A percentile compares a stretch with the other conserved stretches of the same genome.
Conservation (phyloP, 2,888 invertebrate species). For the Sinotaia quadrata region DNA sequence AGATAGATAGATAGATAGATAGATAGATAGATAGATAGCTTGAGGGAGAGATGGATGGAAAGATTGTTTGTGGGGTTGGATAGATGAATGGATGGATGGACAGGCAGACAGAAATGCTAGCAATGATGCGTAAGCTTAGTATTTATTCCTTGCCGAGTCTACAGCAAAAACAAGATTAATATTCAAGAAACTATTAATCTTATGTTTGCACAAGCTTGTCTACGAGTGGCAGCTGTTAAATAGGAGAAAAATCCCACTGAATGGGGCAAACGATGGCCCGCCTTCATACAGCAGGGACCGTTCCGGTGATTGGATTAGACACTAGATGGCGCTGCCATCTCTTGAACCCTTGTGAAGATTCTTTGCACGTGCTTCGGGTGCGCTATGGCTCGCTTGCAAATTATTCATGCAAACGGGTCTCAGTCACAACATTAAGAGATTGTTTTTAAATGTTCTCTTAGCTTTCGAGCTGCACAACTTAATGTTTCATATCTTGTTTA, state of each 20-base stretch:
- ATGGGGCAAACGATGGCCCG: conserved; percentile 18
- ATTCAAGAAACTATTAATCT: conserved; percentile 29
- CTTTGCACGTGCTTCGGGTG: conserved; percentile 21
- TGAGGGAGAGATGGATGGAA: neutral
- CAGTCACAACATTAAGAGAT: neutral
- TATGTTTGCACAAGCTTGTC: conserved; percentile 22
- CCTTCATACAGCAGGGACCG: conserved; percentile 8
- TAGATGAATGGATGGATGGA: neutral
- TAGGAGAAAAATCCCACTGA: conserved; percentile 15
- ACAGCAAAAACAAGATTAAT: no score
- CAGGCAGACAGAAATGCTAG: no score
- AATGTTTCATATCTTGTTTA: no score
- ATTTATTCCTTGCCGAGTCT: no score
- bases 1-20: no score
- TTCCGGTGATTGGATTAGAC: conserved; percentile 21
- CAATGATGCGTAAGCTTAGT: no score
- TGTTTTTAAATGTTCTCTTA: neutral
- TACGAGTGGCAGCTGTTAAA: conserved; percentile 23
- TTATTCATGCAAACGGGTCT: neutral
- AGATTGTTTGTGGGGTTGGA: neutral
- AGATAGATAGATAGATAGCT: neutral
- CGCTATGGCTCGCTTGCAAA: conserved; percentile 26
- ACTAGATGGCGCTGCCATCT: conserved; percentile 3
- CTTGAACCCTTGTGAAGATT: conserved; percentile 3
- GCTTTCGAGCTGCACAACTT: no score